Base-by-base conservation (phyloP, 2,113 vertebrate species). In the Podocnemis expansa region DNA sequence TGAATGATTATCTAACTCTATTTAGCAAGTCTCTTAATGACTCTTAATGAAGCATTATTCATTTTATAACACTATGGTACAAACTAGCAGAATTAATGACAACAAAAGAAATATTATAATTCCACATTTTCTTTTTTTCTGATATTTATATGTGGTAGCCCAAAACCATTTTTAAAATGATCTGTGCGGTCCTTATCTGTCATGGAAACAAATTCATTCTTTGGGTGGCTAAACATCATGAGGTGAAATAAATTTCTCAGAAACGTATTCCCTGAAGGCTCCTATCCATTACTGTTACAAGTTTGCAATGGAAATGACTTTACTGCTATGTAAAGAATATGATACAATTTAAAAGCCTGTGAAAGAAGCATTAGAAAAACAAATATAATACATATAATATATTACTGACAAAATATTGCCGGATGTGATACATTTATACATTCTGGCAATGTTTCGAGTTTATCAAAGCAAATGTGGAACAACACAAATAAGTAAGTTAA, bases 191-290 rank as follows among this genome's bases (percentile, higher is more conserved):
- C 82, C 84, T 97, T 97, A 96, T 96, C 95, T 98, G 97, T 97
- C 97, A 89, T 49, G 85, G 96, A 97, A 98, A 97, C 89, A 97
- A 97, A 98, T 97, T 97, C 82, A 89, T 97, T 98, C 55, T 0
- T 95, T 98, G 96, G 87, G 94, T 97, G 94, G 89, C 95, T 97
- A 95, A 98, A 82, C 93, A 98, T 95, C 95, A 96, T 82, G 93
- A 98, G 94, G 81, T 84, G 93, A 98, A 98, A 98, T 97, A 98
- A 97, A 98, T 98, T 98, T 97, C 93, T 97, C 85, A 93, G 94
- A 97, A 97, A 93, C 87, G 91, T 97, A 84, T 97, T 91, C 97
- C 96, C 3, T 2, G 96, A 98, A 98, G 97, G 97, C 94, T 97
- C 94, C 93, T 96, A 98, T 98, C 94, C 93, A 96, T 98, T 98